Evolutionary conservation across 92 coral and sea anemone genomes (phyloP).

Genomic region (Epizoanthus fatuus): DNA sequence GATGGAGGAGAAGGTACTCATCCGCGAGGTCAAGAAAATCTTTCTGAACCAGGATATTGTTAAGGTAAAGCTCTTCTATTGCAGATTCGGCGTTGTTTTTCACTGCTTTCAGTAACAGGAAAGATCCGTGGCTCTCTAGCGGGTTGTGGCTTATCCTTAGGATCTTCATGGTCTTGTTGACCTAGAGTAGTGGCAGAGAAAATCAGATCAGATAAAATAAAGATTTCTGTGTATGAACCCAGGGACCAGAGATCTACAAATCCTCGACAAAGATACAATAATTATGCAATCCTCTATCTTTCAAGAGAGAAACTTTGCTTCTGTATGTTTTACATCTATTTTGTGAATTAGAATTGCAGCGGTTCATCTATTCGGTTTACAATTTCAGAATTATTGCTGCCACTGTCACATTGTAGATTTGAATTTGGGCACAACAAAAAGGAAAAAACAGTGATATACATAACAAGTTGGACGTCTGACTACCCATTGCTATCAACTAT

Average conservation of each 20-base stretch:
- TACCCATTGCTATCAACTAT: no score
- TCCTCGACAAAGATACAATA: no score
- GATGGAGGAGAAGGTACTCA: slow-evolving; percentile 35
- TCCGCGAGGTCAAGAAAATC: slow-evolving; percentile 35
- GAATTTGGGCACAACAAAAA: no score
- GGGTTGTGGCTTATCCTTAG: slow-evolving; percentile 75
- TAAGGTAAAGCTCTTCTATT: slow-evolving; percentile 68
- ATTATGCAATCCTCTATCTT: no score
- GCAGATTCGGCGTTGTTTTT: slow-evolving; percentile 65
- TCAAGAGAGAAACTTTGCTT: no score
- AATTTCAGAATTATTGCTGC: no score
- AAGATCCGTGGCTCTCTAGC: slow-evolving; percentile 66
- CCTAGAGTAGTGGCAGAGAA: slow-evolving; percentile 1
- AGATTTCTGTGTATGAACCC: neutral
- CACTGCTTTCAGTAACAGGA: slow-evolving; percentile 64
- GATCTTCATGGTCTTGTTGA: slow-evolving; percentile 64
- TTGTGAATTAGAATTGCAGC: no score
- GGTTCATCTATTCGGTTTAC: no score
- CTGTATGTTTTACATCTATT: no score
- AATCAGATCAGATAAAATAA: neutral
- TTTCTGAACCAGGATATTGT: slow-evolving; percentile 58
- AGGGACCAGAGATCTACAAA: neutral
- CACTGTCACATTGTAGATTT: no score
- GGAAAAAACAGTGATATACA: no score
- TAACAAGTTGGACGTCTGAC: no score